Evolutionary conservation across 2,113 vertebrate species (phyloP).

Genomic region (Apeltes quadracus): DNA sequence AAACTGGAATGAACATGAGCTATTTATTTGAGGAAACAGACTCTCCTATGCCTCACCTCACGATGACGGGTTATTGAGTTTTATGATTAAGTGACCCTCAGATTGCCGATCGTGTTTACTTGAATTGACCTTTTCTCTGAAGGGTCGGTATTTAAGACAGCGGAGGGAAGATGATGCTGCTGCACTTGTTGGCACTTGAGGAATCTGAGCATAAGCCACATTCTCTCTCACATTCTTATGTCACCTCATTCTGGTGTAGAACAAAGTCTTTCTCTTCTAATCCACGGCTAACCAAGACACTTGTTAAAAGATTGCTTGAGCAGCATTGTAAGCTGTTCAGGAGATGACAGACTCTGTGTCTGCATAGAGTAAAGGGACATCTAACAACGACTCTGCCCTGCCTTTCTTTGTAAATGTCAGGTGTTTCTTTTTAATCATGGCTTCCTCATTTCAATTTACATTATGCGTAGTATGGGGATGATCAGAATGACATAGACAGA

Average conservation of each 20-base stretch:
- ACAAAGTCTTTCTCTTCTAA: conserved; percentile 47
- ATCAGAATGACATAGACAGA: conserved; percentile 84
- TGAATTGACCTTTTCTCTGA: conserved; percentile 25
- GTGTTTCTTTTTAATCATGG: conserved; percentile 24
- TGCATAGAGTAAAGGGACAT: conserved; percentile 79
- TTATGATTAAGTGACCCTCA: conserved; percentile 33
- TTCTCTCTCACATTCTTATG: conserved; percentile 66
- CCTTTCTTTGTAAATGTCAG: conserved; percentile 38
- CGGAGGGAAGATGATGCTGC: conserved; percentile 48
- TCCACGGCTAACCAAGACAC: conserved; percentile 66
- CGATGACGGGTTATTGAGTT: conserved; percentile 44
- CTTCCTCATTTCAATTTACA: conserved; percentile 49
- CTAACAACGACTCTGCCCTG: conserved; percentile 59
- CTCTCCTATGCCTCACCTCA: conserved; percentile 26
- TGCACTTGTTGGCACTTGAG: conserved; percentile 76
- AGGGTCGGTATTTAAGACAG: conserved; percentile 44
- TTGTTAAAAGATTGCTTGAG: conserved; percentile 64
- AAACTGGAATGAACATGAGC: conserved; percentile 76
- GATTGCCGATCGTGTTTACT: conserved; percentile 37
- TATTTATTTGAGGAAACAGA: conserved; percentile 62
- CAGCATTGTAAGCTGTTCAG: conserved; percentile 61
- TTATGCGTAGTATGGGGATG: conserved; percentile 60
- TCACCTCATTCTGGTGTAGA: conserved; percentile 56
- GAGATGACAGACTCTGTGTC: conserved; percentile 73
- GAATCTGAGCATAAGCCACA: conserved; percentile 66